phyloP scores from a whole-genome alignment of 2,797 vertebrate genomes.

The Sparus aurata region DNA sequence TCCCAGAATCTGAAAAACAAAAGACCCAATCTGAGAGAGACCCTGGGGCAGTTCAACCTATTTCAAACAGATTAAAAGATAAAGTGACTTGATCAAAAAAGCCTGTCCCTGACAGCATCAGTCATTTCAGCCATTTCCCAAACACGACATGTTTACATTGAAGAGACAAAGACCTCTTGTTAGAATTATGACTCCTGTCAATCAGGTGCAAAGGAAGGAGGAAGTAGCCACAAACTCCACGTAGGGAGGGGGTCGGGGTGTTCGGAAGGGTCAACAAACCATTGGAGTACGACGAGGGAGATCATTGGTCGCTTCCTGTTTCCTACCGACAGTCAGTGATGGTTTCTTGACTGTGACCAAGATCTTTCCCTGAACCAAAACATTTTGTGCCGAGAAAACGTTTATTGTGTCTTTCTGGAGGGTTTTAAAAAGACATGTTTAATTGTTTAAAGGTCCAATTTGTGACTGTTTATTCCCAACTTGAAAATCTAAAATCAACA shows the following conservation, averaged over 20 bases:
- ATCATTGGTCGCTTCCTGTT: neutral
- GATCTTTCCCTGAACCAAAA: neutral
- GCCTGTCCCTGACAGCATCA: neutral
- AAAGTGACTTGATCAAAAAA: neutral
- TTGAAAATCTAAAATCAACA: too few relatives aligned
- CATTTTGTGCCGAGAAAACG: neutral
- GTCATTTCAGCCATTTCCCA: neutral
- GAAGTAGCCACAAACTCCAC: neutral
- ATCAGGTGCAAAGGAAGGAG: neutral
- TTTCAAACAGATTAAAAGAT: neutral
- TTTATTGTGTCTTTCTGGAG: too few relatives aligned
- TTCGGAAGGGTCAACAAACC: constrained; percentile 3
- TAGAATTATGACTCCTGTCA: constrained; percentile 7
- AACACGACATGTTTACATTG: neutral
- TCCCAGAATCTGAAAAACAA: neutral
- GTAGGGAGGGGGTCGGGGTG: neutral
- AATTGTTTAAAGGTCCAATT: too few relatives aligned
- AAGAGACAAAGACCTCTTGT: constrained; percentile 6
- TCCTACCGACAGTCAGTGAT: neutral
- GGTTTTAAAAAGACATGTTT: too few relatives aligned
- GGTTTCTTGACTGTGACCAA: constrained; percentile 3
- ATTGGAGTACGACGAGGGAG: neutral
- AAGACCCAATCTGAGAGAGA: neutral
- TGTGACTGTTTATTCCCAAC: too few relatives aligned
- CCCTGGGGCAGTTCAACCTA: too few relatives aligned